Evolutionary conservation across 2,797 vertebrate genomes (phyloP).

Genomic region (Sarcoramphus papa): DNA sequence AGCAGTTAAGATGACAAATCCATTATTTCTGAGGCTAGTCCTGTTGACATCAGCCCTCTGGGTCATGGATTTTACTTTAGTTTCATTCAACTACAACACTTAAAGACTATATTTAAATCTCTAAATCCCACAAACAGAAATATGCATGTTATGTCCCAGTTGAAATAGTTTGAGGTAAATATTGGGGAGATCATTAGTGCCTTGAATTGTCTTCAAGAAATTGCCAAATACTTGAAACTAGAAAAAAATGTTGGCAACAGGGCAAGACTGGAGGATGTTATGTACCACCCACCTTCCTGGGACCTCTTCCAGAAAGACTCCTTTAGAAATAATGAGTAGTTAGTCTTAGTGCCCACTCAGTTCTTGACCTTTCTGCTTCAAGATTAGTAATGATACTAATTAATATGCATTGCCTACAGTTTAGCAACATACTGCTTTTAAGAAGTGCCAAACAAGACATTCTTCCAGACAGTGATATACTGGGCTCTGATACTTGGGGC

Average conservation of each 20-base stretch:
- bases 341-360: background rate
- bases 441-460: background rate
- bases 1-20: background rate
- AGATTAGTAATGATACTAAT: background rate
- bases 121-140: background rate
- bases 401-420: background rate
- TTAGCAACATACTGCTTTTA: background rate
- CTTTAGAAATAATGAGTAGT: background rate
- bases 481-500: background rate
- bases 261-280: background rate
- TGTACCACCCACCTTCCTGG: background rate
- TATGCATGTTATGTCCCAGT: background rate
- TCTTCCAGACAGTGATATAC: background rate
- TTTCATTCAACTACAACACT: background rate
- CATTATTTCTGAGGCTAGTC: background rate
- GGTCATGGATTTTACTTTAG: background rate
- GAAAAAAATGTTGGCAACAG: background rate
- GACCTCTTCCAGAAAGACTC: background rate
- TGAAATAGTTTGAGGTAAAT: background rate
- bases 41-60: background rate
- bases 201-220: background rate
- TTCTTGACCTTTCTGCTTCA: background rate
- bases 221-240: background rate
- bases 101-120: background rate
- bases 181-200: background rate